Evolutionary conservation across 2,797 vertebrate genomes (phyloP), one percentile per base, ranked within the genome.

Genomic region (Acropternis orthonyx): DNA sequence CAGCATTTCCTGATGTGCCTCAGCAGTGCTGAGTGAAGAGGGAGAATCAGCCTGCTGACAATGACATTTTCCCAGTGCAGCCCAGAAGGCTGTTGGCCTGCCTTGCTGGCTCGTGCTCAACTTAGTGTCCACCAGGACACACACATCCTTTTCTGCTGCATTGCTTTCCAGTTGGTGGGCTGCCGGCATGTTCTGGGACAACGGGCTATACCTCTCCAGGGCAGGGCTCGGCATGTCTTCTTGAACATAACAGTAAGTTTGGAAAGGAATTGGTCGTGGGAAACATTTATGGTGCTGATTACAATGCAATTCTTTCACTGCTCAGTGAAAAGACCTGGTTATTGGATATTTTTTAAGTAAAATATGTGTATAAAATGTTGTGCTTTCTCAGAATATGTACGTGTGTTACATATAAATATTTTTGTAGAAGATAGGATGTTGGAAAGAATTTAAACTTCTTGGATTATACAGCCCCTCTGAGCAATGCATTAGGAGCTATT

Each of bases 61-160:
- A 0, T 14, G 19, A 14, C n/a, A n/a, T 51, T 12, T 66, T 52
- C n/a, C 55, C 43, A 21, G 0, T 6, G 49, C 66, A 72, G 34
- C 41, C 20, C 37, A 26, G 54, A 26, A 59, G 34, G 32, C 69
- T 80, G 56, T 63, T 85, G 48, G 37, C 26, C 30, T 32, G 18
- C 3, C 1, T 43, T 74, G 63, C 44, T 65, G 44, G 24, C 36
- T 88, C 15, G 2, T 22, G 46, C 22, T 55, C 17, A 62, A 1
- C n/a, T 26, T 68, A 12, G 10, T 20, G 48, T 39, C 43, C 39
- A 36, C 14, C 14, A 65, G 34, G 26, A 72, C n/a, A 4, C 12
- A 16, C 18, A n/a, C 23, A 55, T 51, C 36, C 26, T 82, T 37
- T 59, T 23, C 55, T 85, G 39, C n/a, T 13, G 7, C 9, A 3